Base-by-base conservation (phyloP, 2,888 invertebrate species). In the Phortica okadai region DNA sequence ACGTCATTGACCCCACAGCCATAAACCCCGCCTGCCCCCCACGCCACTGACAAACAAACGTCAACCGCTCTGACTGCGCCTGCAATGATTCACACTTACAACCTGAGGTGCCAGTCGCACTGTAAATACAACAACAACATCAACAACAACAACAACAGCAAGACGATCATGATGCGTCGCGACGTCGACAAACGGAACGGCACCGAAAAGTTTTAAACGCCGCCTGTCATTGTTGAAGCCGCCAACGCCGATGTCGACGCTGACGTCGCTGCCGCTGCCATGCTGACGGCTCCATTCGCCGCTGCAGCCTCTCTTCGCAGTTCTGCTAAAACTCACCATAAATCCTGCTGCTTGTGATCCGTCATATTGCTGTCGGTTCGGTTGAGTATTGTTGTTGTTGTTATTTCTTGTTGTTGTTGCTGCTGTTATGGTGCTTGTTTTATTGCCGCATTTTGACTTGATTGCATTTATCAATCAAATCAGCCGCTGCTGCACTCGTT, bases 381-480 rank as follows among this genome's bases (percentile, higher is more conserved):
- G 45, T 41, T 69, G 16, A 25, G 44, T 25, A 45, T 69, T 69
- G 33, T 33, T 33, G 33, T 33, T 66, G 10, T 41, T 66, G 11
- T 44, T 66, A n/a, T 66, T 5, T 33, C 44, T 33, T 33, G 33
- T 33, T 69, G 1, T 66, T 69, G 45, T 69, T 21, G 44, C 50
- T 45, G 62, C 62, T 11, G 64, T 25, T 62, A n/a, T n/a, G 10
- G 44, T 69, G 25, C 21, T 25, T 67, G 10, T 66, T 45, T 67
- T 67, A 7, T 69, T 69, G 44, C 45, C 45, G 21, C 69, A 16
- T 16, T 69, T 69, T 69, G 69, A 69, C 69, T 69, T 45, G 69
- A 45, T 69, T 69, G 69, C 69, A 69, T 69, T 69, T 69, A 69
- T 69, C 69, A 69, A 69, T 69, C 69, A 69, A 69, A 69, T 69